Percentiles rank a stretch among this genome's conserved stretches.
phyloP scores from a whole-genome alignment of 2,113 vertebrate genomes.

The Anoura caudifer region DNA sequence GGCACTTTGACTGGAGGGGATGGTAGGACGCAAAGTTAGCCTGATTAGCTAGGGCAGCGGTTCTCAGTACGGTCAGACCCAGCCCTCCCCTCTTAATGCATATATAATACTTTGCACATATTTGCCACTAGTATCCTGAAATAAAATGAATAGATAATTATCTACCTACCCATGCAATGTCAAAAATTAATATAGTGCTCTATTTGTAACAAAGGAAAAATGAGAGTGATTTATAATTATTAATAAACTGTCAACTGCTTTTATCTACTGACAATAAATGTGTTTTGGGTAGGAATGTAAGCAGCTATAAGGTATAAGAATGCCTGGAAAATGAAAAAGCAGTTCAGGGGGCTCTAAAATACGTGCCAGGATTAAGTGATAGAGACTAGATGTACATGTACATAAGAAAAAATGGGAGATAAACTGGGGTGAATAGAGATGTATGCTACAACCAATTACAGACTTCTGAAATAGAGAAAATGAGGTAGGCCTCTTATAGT shows the following conservation, averaged over 20 bases:
- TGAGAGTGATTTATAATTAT: neutral
- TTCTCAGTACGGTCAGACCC: neutral
- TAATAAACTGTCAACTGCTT: neutral
- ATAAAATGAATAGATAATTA: neutral
- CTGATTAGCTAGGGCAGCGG: neutral
- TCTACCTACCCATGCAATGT: neutral
- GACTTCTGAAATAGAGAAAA: neutral
- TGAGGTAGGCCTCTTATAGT: neutral
- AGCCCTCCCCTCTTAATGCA: neutral
- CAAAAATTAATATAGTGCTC: neutral
- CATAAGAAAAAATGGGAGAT: neutral
- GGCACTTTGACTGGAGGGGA: neutral
- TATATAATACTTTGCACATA: neutral
- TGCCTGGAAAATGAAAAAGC: neutral
- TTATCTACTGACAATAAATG: neutral
- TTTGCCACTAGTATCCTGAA: neutral
- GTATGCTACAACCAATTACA: neutral
- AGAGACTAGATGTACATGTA: neutral
- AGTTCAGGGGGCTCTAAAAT: neutral
- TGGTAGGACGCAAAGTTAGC: neutral
- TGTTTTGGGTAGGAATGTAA: neutral
- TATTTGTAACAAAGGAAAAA: conserved; percentile 22
- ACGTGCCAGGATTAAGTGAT: neutral
- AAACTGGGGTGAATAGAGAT: neutral
- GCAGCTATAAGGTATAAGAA: neutral